A percentile compares a stretch with the other conserved stretches of the same genome.
Conservation (phyloP, 2,797 vertebrate species). For the Gymnoscopelus braueri region DNA sequence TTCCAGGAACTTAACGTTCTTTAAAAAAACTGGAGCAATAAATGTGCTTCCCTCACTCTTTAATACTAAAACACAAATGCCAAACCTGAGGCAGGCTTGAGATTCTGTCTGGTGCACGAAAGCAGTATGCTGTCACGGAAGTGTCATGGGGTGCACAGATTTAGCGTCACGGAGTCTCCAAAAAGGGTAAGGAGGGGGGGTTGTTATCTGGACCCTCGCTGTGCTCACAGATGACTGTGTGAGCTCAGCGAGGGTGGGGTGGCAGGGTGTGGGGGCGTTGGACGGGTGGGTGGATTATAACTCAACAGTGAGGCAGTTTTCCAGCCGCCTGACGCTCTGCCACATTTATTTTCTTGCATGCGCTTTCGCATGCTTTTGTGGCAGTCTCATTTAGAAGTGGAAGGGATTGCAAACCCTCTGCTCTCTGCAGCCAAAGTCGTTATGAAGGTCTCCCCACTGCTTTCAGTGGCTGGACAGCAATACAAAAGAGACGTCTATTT, state of each 20-base stretch:
- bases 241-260: not conserved
- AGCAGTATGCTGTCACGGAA: conserved; percentile 26
- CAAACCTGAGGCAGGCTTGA: not conserved
- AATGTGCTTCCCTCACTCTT: conserved; percentile 3
- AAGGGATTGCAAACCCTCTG: conserved; percentile 10
- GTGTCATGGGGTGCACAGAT: conserved; percentile 26
- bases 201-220: conserved; percentile 34
- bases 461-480: not conserved
- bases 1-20: not conserved
- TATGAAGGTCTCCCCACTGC: not conserved
- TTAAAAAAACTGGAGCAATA: not conserved
- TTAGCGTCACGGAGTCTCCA: conserved; percentile 28
- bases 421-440: not conserved
- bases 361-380: conserved; percentile 11
- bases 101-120: conserved; percentile 9
- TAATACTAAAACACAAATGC: conserved; percentile 8
- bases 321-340: conserved; percentile 2
- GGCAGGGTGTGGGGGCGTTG: too few species aligned
- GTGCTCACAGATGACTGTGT: conserved; percentile 31
- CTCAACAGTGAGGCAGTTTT: conserved; percentile 11
- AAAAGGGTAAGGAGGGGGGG: conserved; percentile 1
- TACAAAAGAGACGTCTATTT: not conserved
- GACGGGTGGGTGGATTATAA: conserved; percentile 12
- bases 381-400: conserved; percentile 7
- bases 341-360: not conserved